Conservation (phyloP, 2,797 vertebrate genomes). For the Enteromius viviparus region DNA sequence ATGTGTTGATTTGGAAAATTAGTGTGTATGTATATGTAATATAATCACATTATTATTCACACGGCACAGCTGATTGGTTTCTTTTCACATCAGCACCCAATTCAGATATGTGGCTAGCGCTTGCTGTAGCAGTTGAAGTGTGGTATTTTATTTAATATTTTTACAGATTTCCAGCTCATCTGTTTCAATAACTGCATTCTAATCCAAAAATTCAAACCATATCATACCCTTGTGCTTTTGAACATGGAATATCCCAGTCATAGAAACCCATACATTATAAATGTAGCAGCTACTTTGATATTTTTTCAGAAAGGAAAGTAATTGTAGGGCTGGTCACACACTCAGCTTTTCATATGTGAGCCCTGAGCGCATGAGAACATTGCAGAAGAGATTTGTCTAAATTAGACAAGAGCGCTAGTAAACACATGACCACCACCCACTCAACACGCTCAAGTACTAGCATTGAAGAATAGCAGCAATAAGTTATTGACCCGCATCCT, state of each 20-base stretch:
- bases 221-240: neutral
- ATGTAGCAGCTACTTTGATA: neutral
- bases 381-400: slow-evolving; percentile 55
- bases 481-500: slow-evolving; percentile 18
- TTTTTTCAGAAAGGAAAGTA: neutral
- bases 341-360: slow-evolving; percentile 21
- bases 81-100: too few relatives aligned
- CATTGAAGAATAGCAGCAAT: neutral
- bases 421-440: slow-evolving; percentile 37
- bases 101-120: too few relatives aligned
- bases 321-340: neutral
- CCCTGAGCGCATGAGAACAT: slow-evolving; percentile 36
- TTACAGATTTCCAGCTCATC: neutral
- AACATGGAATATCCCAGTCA: neutral
- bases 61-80: neutral
- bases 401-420: slow-evolving; percentile 26
- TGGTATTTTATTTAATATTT: neutral
- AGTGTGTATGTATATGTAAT: too few relatives aligned
- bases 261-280: neutral
- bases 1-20: neutral
- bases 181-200: neutral
- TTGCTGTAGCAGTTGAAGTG: too few relatives aligned
- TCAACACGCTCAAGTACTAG: slow-evolving; percentile 14
- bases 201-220: neutral
- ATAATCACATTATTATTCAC: neutral